Evolutionary conservation across 2,888 invertebrate species (phyloP).

Genomic region (Temnothorax unifasciatus): DNA sequence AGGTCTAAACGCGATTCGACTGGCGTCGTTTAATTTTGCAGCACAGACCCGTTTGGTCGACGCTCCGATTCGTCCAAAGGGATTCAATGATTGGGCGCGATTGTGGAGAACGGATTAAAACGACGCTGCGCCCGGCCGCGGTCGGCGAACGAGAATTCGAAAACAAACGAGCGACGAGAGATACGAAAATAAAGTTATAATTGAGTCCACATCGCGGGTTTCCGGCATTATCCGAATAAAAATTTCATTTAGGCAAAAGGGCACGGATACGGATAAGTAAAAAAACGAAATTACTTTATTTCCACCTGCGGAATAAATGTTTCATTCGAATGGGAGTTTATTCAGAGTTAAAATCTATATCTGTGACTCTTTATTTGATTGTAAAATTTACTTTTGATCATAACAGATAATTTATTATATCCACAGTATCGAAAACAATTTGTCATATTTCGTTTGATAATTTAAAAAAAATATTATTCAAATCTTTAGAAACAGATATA

Average conservation of each 20-base stretch:
- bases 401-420: background rate
- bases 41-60: slow-evolving; percentile 28
- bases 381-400: slow-evolving; percentile 5
- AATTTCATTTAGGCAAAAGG: slow-evolving; percentile 45
- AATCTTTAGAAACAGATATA: background rate
- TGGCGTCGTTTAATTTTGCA: slow-evolving; percentile 54
- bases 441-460: background rate
- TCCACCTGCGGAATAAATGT: slow-evolving; percentile 12
- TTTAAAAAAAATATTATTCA: background rate
- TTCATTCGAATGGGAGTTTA: slow-evolving; percentile 17
- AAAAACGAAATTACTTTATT: slow-evolving; percentile 2
- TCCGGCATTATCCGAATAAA: slow-evolving; percentile 43
- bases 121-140: slow-evolving; percentile 22
- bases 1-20: slow-evolving; percentile 48
- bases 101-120: slow-evolving; percentile 58
- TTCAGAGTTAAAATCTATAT: background rate
- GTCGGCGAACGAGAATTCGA: slow-evolving; percentile 13
- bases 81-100: slow-evolving; percentile 56
- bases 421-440: background rate
- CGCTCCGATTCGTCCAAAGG: slow-evolving; percentile 49
- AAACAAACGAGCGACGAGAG: slow-evolving; percentile 36
- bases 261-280: slow-evolving; percentile 22
- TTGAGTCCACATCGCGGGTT: slow-evolving; percentile 30
- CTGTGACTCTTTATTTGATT: background rate
- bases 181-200: slow-evolving; percentile 53